Evolutionary conservation across 1,140 invertebrate genomes (phyloP), one percentile per base, ranked within the genome.

Genomic region (Drosophila pallidifrons): DNA sequence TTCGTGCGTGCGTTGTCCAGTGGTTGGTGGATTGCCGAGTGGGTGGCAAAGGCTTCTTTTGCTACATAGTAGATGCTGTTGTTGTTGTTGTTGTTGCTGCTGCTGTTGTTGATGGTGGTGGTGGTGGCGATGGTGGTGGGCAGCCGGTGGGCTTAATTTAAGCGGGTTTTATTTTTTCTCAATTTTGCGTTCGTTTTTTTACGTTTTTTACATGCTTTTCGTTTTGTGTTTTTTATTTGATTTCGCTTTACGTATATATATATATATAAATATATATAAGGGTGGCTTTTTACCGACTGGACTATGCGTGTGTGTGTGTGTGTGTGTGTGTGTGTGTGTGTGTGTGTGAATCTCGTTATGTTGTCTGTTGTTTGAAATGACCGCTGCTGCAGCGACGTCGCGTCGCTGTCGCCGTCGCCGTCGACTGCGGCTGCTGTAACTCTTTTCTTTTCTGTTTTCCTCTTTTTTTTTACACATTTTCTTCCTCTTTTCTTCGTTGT

Each of bases 161-260:
- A 88, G 83, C 83, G 85, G 83, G 83, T 88, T 88, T 88, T 87
- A 87, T 87, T 87, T 87, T 87, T 87, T 88, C 85, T 80, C 82
- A 87, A 86, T 86, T 76, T 76, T 76, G 65, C 57, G 57, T 55
- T 72, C 51, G 67, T 60, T 52, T 46, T 65, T 60, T 76, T 64
- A 54, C 66, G 20, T 64, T 80, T 83, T 76, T 81, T 77, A 80
- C 79, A 79, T 79, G 79, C 71, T 69, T 82, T 76, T 76, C 55
- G 63, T 70, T 65, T 77, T 74, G 63, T 72, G 66, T 88, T 83
- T 83, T 88, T 82, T 88, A 83, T 87, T 88, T 88, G 83, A 87
- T 88, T 83, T 79, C 79, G 49, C 63, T 70, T 66, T 45, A 72
- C 61, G 68, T 79, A 82, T 77, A 79, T 54, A 67, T 38, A 69